A percentile compares a stretch with the other conserved stretches of the same genome.
Conservation (phyloP, 2,888 invertebrate species). For the Drosophila diplacantha region DNA sequence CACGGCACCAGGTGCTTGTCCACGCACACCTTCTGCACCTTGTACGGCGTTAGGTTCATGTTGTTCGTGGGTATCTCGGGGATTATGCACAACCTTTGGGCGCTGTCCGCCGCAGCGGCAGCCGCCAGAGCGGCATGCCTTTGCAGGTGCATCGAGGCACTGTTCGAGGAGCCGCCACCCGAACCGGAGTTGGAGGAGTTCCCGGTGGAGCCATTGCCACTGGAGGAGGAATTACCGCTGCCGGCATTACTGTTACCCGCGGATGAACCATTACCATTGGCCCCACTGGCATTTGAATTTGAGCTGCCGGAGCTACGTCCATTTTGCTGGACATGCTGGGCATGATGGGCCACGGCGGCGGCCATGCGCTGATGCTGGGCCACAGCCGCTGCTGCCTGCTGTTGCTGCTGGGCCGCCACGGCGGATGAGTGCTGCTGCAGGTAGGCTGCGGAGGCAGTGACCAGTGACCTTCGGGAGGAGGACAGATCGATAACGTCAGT, state of each 20-base stretch:
- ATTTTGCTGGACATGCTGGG: constrained; percentile 60
- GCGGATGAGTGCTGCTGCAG: constrained; percentile 70
- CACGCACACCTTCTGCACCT: constrained; percentile 88
- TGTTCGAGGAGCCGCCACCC: constrained; percentile 41
- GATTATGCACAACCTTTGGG: constrained; percentile 81
- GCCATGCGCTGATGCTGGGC: constrained; percentile 70
- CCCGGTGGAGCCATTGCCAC: background rate
- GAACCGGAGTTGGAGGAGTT: constrained; percentile 12
- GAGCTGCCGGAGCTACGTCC: constrained; percentile 67
- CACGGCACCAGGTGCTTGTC: constrained; percentile 90
- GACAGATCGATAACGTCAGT: constrained; percentile 79
- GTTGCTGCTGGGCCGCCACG: constrained; percentile 48
- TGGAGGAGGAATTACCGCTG: constrained; percentile 50
- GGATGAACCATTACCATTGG: background rate
- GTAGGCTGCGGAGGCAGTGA: constrained; percentile 73
- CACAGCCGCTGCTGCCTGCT: constrained; percentile 60
- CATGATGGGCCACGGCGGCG: constrained; percentile 60
- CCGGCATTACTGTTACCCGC: constrained; percentile 6
- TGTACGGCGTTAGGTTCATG: constrained; percentile 86
- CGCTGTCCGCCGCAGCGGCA: constrained; percentile 59
- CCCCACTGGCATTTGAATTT: constrained; percentile 58
- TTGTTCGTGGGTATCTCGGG: constrained; percentile 84
- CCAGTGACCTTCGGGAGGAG: constrained; percentile 78
- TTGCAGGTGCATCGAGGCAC: constrained; percentile 79
- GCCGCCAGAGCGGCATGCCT: constrained; percentile 74